These are phyloP conservation scores for Drosophila lacertosa DNA, from an alignment of 1,140 invertebrate species.

Conservation along the genomic window DNA sequence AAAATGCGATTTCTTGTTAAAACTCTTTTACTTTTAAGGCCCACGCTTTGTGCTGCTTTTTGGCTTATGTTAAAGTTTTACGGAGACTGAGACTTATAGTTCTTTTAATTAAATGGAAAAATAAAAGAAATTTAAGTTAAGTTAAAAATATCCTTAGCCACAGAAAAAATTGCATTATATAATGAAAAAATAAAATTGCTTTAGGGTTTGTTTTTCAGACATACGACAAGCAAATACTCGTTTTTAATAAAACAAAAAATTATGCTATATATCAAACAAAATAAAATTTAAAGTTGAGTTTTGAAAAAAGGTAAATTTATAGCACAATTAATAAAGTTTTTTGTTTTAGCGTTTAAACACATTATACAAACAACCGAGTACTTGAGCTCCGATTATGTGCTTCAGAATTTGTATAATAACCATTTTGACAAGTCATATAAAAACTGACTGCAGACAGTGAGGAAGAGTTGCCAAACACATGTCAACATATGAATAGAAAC, in stretches of 20 bases:
- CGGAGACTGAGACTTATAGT: neutral
- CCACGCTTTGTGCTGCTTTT: neutral
- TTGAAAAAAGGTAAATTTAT: too few species aligned
- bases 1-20: slow-evolving; percentile 5
- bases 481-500: too few species aligned
- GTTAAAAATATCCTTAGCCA: too few species aligned
- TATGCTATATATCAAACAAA: too few species aligned
- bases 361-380: slow-evolving; percentile 1
- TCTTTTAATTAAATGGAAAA: neutral
- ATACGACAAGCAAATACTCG: too few species aligned
- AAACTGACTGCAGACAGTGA: slow-evolving; percentile 7
- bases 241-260: too few species aligned
- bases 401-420: slow-evolving; percentile 13
- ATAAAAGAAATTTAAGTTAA: too few species aligned
- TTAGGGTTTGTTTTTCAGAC: too few species aligned
- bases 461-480: slow-evolving; percentile 19
- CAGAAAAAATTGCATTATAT: too few species aligned
- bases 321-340: too few species aligned
- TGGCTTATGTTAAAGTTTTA: neutral
- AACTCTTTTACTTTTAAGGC: neutral
- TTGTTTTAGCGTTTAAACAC: neutral
- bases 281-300: too few species aligned
- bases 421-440: slow-evolving; percentile 6
- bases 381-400: neutral
- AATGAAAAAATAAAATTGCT: too few species aligned